These are phyloP conservation scores for Spatula clypeata DNA, from an alignment of 2,797 vertebrate species.

Conservation along the genomic window DNA sequence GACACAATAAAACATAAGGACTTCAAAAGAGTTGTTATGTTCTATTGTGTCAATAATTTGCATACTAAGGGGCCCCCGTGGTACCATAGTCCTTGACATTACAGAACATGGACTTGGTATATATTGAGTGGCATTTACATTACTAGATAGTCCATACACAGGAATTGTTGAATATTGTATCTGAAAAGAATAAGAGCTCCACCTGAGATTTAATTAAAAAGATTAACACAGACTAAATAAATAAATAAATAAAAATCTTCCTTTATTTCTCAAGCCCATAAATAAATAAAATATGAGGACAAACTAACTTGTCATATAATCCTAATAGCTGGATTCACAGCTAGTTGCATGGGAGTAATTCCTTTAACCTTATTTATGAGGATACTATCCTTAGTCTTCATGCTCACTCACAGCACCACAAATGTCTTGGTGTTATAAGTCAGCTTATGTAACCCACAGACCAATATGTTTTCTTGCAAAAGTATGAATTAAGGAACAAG, in stretches of 20 bases:
- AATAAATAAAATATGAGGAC: not conserved
- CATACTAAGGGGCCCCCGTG: conserved; percentile 70
- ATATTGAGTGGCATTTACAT: not conserved
- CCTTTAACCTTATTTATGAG: conserved; percentile 47
- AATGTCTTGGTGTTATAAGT: conserved; percentile 70
- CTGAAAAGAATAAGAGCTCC: not conserved
- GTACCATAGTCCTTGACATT: conserved; percentile 51
- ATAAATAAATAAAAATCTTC: not conserved
- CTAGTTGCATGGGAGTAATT: conserved; percentile 10
- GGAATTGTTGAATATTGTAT: not conserved
- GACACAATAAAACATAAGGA: conserved; percentile 80
- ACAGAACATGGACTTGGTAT: not conserved
- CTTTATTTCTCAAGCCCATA: not conserved
- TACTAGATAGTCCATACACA: not conserved
- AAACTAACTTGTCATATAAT: not conserved
- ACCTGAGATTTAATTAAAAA: not conserved
- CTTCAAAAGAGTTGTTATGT: conserved; percentile 75
- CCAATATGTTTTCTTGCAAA: conserved; percentile 65
- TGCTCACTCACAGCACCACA: conserved; percentile 15
- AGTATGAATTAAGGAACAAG: conserved; percentile 60
- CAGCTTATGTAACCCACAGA: conserved; percentile 62
- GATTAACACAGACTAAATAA: not conserved
- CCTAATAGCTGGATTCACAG: not conserved
- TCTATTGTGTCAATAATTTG: conserved; percentile 80
- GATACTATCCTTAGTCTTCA: conserved; percentile 58